Percentiles rank a stretch among this genome's conserved stretches.
These are phyloP conservation scores for Aphrocallistes beatrix DNA, from an alignment of 37 sponge, comb jelly and placozoan genomes.

Conservation along the genomic window DNA sequence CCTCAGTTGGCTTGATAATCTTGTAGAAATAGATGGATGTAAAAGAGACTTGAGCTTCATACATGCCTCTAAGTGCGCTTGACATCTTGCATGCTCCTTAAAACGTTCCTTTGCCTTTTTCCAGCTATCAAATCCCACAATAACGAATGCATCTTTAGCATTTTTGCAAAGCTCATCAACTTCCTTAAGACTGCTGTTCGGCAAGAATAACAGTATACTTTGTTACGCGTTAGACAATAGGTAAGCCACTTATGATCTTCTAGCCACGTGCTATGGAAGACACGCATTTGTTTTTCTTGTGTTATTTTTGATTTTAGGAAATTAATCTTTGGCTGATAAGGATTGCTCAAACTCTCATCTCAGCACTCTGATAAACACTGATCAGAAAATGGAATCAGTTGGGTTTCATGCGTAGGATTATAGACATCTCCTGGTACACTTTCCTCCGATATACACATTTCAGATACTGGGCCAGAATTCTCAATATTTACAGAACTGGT, in stretches of 20 bases:
- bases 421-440: background rate
- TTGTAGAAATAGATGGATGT: conserved; percentile 21
- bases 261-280: background rate
- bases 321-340: conserved; percentile 23
- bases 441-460: conserved; percentile 2
- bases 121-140: conserved; percentile 37
- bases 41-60: conserved; percentile 23
- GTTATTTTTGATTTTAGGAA: background rate
- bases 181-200: background rate
- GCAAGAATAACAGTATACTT: conserved; percentile 25
- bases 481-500: conserved; percentile 11
- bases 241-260: conserved; percentile 12
- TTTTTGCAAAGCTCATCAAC: too few species aligned
- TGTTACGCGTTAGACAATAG: conserved; percentile 26
- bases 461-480: conserved; percentile 14
- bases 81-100: conserved; percentile 22
- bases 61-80: conserved; percentile 23
- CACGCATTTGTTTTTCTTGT: background rate
- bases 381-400: background rate
- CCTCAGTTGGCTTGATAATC: background rate
- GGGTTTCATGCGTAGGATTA: background rate
- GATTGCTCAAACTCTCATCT: conserved; percentile 10
- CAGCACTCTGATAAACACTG: conserved; percentile 31
- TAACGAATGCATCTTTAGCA: conserved; percentile 24
- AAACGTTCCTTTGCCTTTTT: conserved; percentile 30